Evolutionary conservation across 2,113 vertebrate genomes (phyloP), one percentile per base, ranked within the genome.

Genomic region (Choloepus hoffmanni): DNA sequence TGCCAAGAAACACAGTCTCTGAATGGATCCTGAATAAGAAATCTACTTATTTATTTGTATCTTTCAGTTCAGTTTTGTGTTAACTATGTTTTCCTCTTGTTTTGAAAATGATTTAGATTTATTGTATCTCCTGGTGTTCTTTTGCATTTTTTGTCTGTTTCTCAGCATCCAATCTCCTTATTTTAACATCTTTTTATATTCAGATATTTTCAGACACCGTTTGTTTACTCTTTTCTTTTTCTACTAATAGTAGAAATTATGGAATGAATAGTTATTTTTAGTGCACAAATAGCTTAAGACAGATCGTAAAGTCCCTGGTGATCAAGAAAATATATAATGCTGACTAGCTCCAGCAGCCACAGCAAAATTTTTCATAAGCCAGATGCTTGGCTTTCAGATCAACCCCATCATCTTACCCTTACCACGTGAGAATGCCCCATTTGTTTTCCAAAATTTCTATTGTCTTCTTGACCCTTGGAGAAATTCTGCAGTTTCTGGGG

Each of bases 261-360:
- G 79, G 89, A 97, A 97, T 81, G 77, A 98, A 97, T 95, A 97
- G 95, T 98, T 98, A 98, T 97, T 98, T 97, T 98, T 98, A 98
- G 94, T 96, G 97, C 97, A 98, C 97, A 98, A 98, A 98, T 97
- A 98, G 97, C 96, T 94, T 96, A 97, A 98, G 97, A 98, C 97
- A 98, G 97, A 98, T 97, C 28, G 0, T 98, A 98, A 98, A 98
- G 95, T 98, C 97, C 96, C 97, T 95, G 92, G 92, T 98, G 98
- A 98, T 98, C 97, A 97, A 96, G 95, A 96, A 97, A 88, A 97
- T 98, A 55, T 91, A 96, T 97, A 98, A 97, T 73, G 90, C 98
- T 98, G 97, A 98, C 95, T 97, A 95, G 95, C 76, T 97, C 58
- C 76, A 97, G 97, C 97, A 98, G 81, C 0, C 11, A 97, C 97